These are phyloP conservation scores for Cephus spinipes DNA, from an alignment of 2,888 invertebrate genomes.

Conservation along the genomic window DNA sequence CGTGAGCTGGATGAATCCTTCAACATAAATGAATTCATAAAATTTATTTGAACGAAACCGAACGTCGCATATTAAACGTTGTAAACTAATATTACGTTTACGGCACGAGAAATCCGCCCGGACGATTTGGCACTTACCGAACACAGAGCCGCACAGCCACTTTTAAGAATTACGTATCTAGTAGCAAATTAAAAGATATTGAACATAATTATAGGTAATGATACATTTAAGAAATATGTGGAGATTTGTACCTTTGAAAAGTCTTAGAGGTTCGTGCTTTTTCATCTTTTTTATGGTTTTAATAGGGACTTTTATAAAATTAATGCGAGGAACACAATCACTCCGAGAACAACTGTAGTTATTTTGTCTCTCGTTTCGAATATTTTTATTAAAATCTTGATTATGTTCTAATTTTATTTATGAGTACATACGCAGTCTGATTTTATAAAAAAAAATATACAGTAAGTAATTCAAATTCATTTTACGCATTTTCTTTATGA, in stretches of 20 bases:
- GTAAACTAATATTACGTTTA: background rate
- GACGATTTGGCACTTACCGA: background rate
- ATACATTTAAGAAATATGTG: no score
- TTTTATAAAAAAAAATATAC: no score
- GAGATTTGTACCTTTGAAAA: no score
- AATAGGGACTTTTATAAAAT: no score
- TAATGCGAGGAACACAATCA: no score
- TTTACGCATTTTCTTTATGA: background rate
- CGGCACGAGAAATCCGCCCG: background rate
- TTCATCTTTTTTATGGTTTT: no score
- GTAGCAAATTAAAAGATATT: background rate
- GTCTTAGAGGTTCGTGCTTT: no score
- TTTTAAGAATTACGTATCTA: background rate
- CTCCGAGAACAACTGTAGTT: no score
- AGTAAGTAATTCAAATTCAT: background rate
- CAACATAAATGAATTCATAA: background rate
- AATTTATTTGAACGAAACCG: background rate
- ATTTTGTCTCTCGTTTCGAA: no score
- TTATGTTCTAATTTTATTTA: no score
- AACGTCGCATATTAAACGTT: background rate
- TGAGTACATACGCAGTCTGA: no score
- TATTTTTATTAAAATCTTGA: no score
- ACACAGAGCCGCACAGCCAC: background rate
- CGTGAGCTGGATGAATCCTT: background rate
- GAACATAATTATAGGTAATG: background rate